Percentiles rank a stretch among this genome's conserved stretches.
These are phyloP conservation scores for Otus scops DNA, from an alignment of 2,797 vertebrate genomes.

Conservation along the genomic window DNA sequence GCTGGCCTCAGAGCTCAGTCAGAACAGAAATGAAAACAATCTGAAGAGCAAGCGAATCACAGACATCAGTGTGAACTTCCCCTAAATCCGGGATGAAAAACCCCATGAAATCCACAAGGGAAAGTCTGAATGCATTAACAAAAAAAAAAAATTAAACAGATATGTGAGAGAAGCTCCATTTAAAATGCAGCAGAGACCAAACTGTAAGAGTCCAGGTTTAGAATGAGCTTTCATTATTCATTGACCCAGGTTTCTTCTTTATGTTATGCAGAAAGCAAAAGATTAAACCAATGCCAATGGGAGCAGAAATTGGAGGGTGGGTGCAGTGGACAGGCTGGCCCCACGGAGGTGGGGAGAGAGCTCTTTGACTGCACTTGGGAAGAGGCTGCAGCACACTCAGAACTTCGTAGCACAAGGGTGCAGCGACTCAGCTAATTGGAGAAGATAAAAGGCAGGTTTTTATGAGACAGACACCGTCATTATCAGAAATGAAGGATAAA, in stretches of 20 bases:
- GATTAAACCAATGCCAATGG: not conserved
- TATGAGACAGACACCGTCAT: conserved; percentile 46
- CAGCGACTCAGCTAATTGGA: conserved; percentile 70
- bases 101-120: conserved; percentile 26
- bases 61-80: not conserved
- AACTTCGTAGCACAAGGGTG: conserved; percentile 57
- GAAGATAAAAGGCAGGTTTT: conserved; percentile 70
- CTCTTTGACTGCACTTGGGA: conserved; percentile 26
- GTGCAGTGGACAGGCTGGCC: conserved; percentile 34
- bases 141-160: not conserved
- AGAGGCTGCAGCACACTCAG: conserved; percentile 40
- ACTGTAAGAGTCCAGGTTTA: not conserved
- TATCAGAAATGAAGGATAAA: conserved; percentile 60
- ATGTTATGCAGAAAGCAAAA: conserved; percentile 54
- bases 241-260: conserved; percentile 56
- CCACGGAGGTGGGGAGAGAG: conserved; percentile 1
- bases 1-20: not conserved
- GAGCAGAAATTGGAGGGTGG: conserved; percentile 4
- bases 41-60: not conserved
- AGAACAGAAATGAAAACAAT: not conserved
- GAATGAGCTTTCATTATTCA: conserved; percentile 69
- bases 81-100: conserved; percentile 28
- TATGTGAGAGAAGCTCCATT: conserved; percentile 48
- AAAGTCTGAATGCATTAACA: conserved; percentile 39
- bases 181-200: conserved; percentile 26